phyloP scores from a whole-genome alignment of 1,140 invertebrate species.

The Piezodorus guildinii region DNA sequence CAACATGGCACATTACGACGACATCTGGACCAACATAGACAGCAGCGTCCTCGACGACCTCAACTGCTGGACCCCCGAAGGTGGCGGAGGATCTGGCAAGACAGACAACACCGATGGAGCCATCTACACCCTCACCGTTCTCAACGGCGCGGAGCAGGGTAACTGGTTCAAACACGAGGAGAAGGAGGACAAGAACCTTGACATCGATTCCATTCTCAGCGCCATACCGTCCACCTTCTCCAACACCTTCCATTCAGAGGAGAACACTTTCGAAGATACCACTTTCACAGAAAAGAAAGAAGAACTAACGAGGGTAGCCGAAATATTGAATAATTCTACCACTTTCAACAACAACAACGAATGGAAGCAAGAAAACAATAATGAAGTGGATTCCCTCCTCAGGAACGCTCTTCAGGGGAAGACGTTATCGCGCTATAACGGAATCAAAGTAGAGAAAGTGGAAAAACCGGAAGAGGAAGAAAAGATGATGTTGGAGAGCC shows the following conservation, averaged over 20 bases:
- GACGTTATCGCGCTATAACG: constrained; percentile 32
- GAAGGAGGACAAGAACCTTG: constrained; percentile 30
- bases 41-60: constrained; percentile 62
- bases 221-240: constrained; percentile 33
- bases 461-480: constrained; percentile 22
- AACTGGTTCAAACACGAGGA: constrained; percentile 26
- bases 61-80: constrained; percentile 57
- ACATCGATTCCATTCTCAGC: constrained; percentile 38
- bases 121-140: constrained; percentile 43
- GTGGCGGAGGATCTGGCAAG: constrained; percentile 33
- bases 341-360: constrained; percentile 48
- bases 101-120: constrained; percentile 41
- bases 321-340: not conserved
- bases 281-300: constrained; percentile 54
- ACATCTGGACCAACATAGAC: constrained; percentile 41
- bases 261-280: constrained; percentile 46
- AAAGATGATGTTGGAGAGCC: constrained; percentile 20
- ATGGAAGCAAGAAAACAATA: constrained; percentile 61
- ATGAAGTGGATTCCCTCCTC: constrained; percentile 52
- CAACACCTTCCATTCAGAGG: constrained; percentile 23
- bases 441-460: constrained; percentile 24
- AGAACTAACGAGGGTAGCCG: constrained; percentile 18
- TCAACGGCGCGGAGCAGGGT: constrained; percentile 37
- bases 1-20: constrained; percentile 28
- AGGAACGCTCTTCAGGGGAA: constrained; percentile 67